Percentiles rank a stretch among this genome's conserved stretches.
Evolutionary conservation across 1,140 invertebrate genomes (phyloP).

Genomic region (Anastrepha ludens): DNA sequence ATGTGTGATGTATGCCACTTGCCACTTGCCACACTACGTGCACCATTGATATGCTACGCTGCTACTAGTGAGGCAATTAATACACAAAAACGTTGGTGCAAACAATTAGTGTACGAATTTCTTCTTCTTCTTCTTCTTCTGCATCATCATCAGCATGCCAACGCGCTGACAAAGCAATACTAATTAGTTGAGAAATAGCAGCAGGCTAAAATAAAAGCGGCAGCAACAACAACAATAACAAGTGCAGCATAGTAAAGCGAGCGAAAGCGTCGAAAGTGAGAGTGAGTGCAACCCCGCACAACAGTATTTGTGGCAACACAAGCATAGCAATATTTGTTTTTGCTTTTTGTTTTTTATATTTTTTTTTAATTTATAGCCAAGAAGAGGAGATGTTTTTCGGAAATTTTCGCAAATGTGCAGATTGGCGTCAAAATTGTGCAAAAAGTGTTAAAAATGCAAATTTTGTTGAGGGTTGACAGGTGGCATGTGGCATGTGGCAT

Average conservation of each 20-base stretch:
- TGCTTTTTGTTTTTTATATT: background rate
- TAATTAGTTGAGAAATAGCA: constrained; percentile 33
- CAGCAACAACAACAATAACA: constrained; percentile 12
- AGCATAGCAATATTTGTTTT: background rate
- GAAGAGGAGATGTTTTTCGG: background rate
- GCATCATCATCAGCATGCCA: background rate
- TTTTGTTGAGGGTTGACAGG: background rate
- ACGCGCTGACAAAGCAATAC: constrained; percentile 44
- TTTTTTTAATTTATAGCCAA: background rate
- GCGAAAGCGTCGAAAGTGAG: constrained; percentile 23
- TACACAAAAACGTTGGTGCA: constrained; percentile 43
- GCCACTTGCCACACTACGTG: background rate
- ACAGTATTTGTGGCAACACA: constrained; percentile 8
- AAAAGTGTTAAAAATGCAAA: background rate
- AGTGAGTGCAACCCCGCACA: background rate
- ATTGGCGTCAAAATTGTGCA: background rate
- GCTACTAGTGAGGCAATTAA: constrained; percentile 24
- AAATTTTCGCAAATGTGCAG: background rate
- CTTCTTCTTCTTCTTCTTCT: background rate
- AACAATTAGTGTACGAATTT: constrained; percentile 44
- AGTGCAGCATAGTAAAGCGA: background rate
- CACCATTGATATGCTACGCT: background rate
- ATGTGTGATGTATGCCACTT: background rate
- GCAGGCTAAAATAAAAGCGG: background rate
- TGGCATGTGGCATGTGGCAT: constrained; percentile 8